phyloP scores from a whole-genome alignment of 2,797 vertebrate species.

The Sebastes umbrosus region DNA sequence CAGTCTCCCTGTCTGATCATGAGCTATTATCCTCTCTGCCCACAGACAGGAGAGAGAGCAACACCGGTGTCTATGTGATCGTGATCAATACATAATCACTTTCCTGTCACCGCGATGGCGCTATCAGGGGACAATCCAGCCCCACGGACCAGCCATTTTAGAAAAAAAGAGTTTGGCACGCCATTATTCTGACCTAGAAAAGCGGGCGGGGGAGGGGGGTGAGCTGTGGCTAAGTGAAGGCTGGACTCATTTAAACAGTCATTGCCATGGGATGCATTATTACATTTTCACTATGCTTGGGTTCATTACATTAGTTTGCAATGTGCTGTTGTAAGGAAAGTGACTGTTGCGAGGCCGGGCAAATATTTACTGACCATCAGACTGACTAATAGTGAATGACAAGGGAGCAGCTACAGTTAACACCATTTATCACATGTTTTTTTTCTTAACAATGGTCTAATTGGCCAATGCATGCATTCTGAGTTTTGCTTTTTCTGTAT shows the following conservation, averaged over 20 bases:
- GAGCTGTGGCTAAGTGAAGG: conserved; percentile 16
- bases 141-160: conserved; percentile 62
- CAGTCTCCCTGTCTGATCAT: conserved; percentile 71
- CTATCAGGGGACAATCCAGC: conserved; percentile 58
- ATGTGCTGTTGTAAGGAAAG: conserved; percentile 18
- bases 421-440: not conserved
- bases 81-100: conserved; percentile 81
- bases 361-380: conserved; percentile 13
- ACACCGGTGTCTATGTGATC: conserved; percentile 72
- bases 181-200: conserved; percentile 74
- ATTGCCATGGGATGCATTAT: conserved; percentile 36
- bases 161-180: conserved; percentile 48
- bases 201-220: not conserved
- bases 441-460: not conserved
- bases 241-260: conserved; percentile 49
- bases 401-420: not conserved
- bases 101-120: conserved; percentile 68
- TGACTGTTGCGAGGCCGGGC: conserved; percentile 1
- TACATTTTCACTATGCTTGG: conserved; percentile 17
- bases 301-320: conserved; percentile 35
- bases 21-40: conserved; percentile 73
- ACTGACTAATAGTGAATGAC: not conserved
- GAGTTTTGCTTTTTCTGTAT: not conserved
- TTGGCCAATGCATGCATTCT: not conserved
- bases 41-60: conserved; percentile 61